Percentiles rank a stretch among this genome's conserved stretches.
Conservation (phyloP, 2,888 invertebrate genomes). For the Pristionchus maxplancki region DNA sequence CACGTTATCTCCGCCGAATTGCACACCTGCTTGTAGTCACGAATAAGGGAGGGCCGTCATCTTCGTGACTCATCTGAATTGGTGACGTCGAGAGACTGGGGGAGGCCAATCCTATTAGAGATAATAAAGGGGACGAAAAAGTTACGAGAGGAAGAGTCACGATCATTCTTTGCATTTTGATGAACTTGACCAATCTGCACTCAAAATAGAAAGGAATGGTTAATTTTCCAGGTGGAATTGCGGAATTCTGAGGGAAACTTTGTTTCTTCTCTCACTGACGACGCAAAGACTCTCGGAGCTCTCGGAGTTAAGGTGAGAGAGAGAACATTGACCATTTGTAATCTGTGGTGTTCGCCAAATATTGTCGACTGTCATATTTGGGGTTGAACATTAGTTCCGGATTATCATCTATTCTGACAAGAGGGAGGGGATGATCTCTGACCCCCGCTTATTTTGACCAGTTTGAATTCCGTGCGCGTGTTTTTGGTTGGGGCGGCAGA, state of each 20-base stretch:
- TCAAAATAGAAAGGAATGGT: not conserved
- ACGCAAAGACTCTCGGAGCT: slow-evolving; percentile 59
- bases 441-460: slow-evolving; percentile 11
- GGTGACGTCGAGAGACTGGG: not conserved
- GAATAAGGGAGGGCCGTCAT: not conserved
- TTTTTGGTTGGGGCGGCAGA: not conserved
- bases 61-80: slow-evolving; percentile 1
- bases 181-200: slow-evolving; percentile 23
- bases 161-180: not conserved
- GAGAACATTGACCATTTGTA: not conserved
- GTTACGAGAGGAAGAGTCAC: not conserved
- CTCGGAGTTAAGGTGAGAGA: slow-evolving; percentile 61
- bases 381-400: not conserved
- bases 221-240: slow-evolving; percentile 56
- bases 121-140: slow-evolving; percentile 12
- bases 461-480: slow-evolving; percentile 25
- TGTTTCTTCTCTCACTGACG: slow-evolving; percentile 59
- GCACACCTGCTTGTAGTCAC: not conserved
- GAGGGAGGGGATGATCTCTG: not conserved
- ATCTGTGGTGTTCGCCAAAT: not conserved
- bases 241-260: slow-evolving; percentile 60
- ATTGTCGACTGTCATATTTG: not conserved
- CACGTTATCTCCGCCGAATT: not conserved
- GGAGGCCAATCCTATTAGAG: slow-evolving; percentile 17
- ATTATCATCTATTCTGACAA: not conserved